These are phyloP conservation scores for Carduelis carduelis DNA, from an alignment of 2,797 vertebrate species.

Conservation along the genomic window DNA sequence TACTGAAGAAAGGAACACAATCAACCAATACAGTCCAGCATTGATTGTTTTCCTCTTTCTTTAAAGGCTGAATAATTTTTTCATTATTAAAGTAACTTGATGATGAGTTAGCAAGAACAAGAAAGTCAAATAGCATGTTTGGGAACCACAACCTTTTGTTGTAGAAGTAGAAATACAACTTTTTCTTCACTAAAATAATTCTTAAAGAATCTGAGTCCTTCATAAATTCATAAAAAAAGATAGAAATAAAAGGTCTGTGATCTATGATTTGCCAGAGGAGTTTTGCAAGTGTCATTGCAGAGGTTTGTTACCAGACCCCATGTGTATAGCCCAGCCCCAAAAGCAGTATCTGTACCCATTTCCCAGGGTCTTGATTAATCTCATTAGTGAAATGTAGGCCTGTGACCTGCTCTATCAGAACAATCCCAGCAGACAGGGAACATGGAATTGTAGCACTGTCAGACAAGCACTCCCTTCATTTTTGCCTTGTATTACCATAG, in stretches of 20 bases:
- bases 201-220: not conserved
- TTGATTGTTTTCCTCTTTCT: not conserved
- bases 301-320: not conserved
- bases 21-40: not conserved
- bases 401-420: not conserved
- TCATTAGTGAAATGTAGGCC: conserved; percentile 31
- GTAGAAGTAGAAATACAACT: not conserved
- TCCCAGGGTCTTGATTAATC: conserved; percentile 16
- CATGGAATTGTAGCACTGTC: not conserved
- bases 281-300: not conserved
- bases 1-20: not conserved
- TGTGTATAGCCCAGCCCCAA: not conserved
- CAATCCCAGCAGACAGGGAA: not conserved
- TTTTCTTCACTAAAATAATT: not conserved
- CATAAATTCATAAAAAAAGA: not conserved
- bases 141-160: not conserved
- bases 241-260: not conserved
- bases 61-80: not conserved
- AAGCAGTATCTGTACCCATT: not conserved
- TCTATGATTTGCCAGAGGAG: not conserved
- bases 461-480: not conserved
- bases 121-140: not conserved
- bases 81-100: not conserved
- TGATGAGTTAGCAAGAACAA: not conserved
- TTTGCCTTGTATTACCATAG: not conserved